These are phyloP conservation scores for Cyrtodaria siliqua DNA, from an alignment of 2,888 invertebrate genomes.

Conservation along the genomic window DNA sequence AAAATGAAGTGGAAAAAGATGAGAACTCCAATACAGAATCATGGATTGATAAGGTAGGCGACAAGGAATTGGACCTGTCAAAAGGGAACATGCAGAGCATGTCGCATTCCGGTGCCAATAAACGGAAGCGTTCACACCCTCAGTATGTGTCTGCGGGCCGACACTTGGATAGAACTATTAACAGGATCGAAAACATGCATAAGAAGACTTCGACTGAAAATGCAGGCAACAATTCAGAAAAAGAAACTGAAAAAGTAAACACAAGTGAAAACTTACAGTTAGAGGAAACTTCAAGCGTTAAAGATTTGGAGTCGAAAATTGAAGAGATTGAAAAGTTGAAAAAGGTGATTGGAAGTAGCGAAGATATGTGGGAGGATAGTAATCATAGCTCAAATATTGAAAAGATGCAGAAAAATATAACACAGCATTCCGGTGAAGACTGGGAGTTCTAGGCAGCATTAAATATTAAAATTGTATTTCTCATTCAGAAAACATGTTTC, in stretches of 20 bases:
- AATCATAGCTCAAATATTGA: slow-evolving; percentile 74
- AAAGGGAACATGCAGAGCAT: slow-evolving; percentile 42
- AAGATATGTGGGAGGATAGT: slow-evolving; percentile 77
- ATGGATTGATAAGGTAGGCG: slow-evolving; percentile 37
- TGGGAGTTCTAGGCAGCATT: slow-evolving; percentile 80
- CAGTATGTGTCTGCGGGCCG: slow-evolving; percentile 98
- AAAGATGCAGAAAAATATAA: slow-evolving; percentile 77
- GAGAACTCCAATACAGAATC: slow-evolving; percentile 60
- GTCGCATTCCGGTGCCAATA: slow-evolving; percentile 76
- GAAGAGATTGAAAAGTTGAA: slow-evolving; percentile 73
- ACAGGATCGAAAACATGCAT: slow-evolving; percentile 28
- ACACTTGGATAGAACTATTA: slow-evolving; percentile 81
- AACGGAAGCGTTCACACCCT: slow-evolving; percentile 97
- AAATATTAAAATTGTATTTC: slow-evolving; percentile 3
- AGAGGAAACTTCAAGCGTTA: slow-evolving; percentile 29
- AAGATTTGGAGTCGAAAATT: slow-evolving; percentile 33
- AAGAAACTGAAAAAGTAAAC: slow-evolving; percentile 69
- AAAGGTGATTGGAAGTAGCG: slow-evolving; percentile 37
- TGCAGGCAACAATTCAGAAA: slow-evolving; percentile 42
- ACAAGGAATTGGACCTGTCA: slow-evolving; percentile 40
- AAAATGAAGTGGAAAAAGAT: slow-evolving; percentile 46
- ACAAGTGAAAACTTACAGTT: slow-evolving; percentile 50
- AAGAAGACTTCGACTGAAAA: slow-evolving; percentile 12
- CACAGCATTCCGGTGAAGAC: slow-evolving; percentile 72
- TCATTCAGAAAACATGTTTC: background rate